Base-by-base conservation (phyloP, 2,113 vertebrate genomes). In the Pygoscelis antarcticus region DNA sequence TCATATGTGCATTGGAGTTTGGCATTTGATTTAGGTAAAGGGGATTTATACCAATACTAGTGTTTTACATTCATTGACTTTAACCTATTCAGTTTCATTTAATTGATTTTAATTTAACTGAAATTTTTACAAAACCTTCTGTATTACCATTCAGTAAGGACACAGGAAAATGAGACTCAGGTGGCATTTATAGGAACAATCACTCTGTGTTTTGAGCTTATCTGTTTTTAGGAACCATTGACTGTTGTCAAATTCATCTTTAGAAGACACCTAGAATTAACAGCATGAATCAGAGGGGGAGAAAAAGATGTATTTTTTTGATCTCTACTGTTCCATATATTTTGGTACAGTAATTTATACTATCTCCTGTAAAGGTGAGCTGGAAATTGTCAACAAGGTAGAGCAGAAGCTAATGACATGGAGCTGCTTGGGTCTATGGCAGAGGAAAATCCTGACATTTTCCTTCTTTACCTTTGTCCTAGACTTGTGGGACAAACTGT, bases 301-400 rank as follows among this genome's bases (percentile, higher is more conserved):
- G 5, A 8, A 9, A 0, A 29, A 7, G 2, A 34, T 2, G 1
- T 21, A 7, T n/a, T 49, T n/a, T 60, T 77, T 70, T 46, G 0
- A 26, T 34, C 6, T 76, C 3, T 54, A n/a, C 1, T 19, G 4
- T 77, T 84, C 12, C 19, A 30, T 46, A 46, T 0, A 16, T 49
- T 61, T 68, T 80, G 46, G 6, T 36, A n/a, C n/a, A 23, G 13
- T n/a, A 65, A 47, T 8, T 77, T 65, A 57, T 17, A 17, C 4
- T 36, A 51, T 27, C 6, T 36, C 8, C 16, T 61, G 16, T 58
- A 83, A 84, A 78, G 11, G 9, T 42, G 26, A 34, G 2, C 10
- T 49, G 11, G 13, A 89, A 85, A 58, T 84, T 61, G 12, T 49
- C 36, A 87, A 15, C 6, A 49, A 81, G 64, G 10, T 61, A 57